Conservation (phyloP, 1,140 invertebrate genomes). For the Bursaphelenchus mucronatus region DNA sequence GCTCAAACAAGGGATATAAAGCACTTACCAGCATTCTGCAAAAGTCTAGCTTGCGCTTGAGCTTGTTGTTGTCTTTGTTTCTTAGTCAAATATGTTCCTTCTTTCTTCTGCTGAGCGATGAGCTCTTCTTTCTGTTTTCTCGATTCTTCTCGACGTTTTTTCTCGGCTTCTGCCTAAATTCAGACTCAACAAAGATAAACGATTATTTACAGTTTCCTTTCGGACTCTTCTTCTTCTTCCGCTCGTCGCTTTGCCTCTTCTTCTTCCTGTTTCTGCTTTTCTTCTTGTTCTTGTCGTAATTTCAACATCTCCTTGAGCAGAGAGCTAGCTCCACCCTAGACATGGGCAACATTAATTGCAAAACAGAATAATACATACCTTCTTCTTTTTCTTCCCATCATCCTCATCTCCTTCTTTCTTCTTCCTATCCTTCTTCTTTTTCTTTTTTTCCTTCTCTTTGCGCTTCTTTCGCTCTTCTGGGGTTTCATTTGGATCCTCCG, state of each 20-base stretch:
- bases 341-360: neutral
- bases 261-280: slow-evolving; percentile 24
- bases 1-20: neutral
- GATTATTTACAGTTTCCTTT: slow-evolving; percentile 13
- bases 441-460: slow-evolving; percentile 65
- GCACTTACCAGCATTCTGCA: slow-evolving; percentile 35
- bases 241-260: slow-evolving; percentile 23
- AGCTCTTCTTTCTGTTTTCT: slow-evolving; percentile 49
- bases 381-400: slow-evolving; percentile 42
- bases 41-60: slow-evolving; percentile 17
- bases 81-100: slow-evolving; percentile 54
- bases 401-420: slow-evolving; percentile 68
- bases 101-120: slow-evolving; percentile 48
- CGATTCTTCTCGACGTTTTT: slow-evolving; percentile 42
- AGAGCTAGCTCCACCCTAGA: slow-evolving; percentile 19
- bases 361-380: neutral
- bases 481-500: neutral
- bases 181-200: neutral
- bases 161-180: slow-evolving; percentile 41
- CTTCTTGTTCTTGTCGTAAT: slow-evolving; percentile 35
- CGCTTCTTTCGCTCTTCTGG: slow-evolving; percentile 69
- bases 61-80: slow-evolving; percentile 39
- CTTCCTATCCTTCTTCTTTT: slow-evolving; percentile 23
- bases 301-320: slow-evolving; percentile 42
- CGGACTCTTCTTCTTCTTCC: slow-evolving; percentile 36